Evolutionary conservation across 2,888 invertebrate species (phyloP).

Genomic region (Zygogramma bicolorata): DNA sequence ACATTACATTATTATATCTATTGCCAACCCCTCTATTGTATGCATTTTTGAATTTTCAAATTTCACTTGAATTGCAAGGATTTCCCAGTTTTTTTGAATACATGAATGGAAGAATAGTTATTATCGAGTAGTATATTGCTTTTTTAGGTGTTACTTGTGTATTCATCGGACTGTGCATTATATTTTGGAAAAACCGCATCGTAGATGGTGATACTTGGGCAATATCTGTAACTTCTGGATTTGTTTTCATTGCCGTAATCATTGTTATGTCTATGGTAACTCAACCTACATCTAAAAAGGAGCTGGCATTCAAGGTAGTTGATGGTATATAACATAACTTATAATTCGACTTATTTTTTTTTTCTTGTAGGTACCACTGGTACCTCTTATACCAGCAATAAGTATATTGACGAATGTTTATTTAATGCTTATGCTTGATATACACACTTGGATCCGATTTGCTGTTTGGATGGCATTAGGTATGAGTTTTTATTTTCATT

Average conservation of each 20-base stretch:
- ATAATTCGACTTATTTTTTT: neutral
- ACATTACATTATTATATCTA: too few relatives aligned
- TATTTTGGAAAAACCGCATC: conserved; percentile 59
- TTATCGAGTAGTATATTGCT: too few relatives aligned
- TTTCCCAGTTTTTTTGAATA: too few relatives aligned
- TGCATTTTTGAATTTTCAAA: too few relatives aligned
- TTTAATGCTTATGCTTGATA: conserved; percentile 84
- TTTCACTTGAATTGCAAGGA: too few relatives aligned
- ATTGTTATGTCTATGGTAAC: conserved; percentile 70
- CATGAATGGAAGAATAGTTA: too few relatives aligned
- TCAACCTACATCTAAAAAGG: conserved; percentile 75
- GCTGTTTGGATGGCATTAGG: conserved; percentile 84
- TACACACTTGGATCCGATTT: conserved; percentile 87
- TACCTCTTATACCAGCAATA: conserved; percentile 84
- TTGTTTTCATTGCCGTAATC: conserved; percentile 55
- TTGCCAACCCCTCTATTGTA: too few relatives aligned
- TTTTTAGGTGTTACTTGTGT: conserved; percentile 59
- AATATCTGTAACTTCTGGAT: conserved; percentile 47
- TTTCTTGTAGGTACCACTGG: conserved; percentile 80
- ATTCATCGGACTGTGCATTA: conserved; percentile 59
- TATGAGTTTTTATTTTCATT: conserved; percentile 63
- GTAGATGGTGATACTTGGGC: conserved; percentile 62
- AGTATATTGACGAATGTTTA: conserved; percentile 88
- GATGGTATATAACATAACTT: neutral
- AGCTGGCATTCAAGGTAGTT: conserved; percentile 71